Evolutionary conservation across 2,113 vertebrate species (phyloP).

Genomic region (Alaudala cheleensis): DNA sequence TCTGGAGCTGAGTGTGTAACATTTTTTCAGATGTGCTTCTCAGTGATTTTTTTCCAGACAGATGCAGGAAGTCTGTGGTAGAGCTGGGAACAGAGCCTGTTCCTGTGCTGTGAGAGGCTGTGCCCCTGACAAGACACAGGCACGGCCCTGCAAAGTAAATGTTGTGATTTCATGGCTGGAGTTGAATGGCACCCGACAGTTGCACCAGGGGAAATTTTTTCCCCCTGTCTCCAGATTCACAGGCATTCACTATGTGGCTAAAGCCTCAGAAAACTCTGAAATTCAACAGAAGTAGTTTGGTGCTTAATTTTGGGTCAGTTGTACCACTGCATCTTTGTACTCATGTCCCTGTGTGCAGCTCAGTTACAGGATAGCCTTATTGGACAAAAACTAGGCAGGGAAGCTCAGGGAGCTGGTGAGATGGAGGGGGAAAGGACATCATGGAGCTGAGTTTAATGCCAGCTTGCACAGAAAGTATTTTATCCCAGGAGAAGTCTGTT

Average conservation of each 20-base stretch:
- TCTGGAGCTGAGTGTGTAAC: slow-evolving; percentile 2
- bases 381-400: background rate
- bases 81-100: slow-evolving; percentile 57
- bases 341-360: background rate
- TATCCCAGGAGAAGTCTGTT: background rate
- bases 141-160: slow-evolving; percentile 15
- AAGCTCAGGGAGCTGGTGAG: background rate
- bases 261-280: background rate
- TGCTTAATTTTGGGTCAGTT: background rate
- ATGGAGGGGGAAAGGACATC: background rate
- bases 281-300: background rate
- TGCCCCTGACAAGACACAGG: slow-evolving; percentile 52
- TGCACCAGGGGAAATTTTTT: background rate
- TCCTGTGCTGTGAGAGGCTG: slow-evolving; percentile 23
- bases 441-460: background rate
- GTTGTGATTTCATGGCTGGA: slow-evolving; percentile 34
- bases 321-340: background rate
- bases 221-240: background rate
- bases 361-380: background rate
- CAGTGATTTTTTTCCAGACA: slow-evolving; percentile 41
- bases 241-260: background rate
- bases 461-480: background rate
- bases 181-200: background rate
- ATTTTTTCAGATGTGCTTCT: slow-evolving; percentile 60
- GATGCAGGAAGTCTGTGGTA: slow-evolving; percentile 58